These are phyloP conservation scores for Cladopsammia gracilis DNA, from an alignment of 64 coral and sea anemone species.

Conservation along the genomic window DNA sequence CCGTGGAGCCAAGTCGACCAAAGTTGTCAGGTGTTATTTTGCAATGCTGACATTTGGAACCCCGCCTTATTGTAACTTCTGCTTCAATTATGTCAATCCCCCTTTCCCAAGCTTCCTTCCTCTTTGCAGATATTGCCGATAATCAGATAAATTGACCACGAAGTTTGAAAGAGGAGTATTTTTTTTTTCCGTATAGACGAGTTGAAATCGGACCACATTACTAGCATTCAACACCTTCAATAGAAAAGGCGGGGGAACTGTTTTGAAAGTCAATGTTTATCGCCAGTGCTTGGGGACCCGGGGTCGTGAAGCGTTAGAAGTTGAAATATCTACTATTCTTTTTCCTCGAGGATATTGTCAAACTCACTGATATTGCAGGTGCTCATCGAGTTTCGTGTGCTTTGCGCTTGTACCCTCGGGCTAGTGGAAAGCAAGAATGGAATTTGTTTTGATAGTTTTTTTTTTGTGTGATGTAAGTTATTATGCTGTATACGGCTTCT, in stretches of 20 bases:
- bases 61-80: conserved; percentile 72
- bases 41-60: conserved; percentile 63
- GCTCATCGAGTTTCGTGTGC: conserved; percentile 7
- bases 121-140: conserved; percentile 40
- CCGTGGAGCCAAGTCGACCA: conserved; percentile 74
- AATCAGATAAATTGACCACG: conserved; percentile 49
- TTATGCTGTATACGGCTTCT: conserved; percentile 15
- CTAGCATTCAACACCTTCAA: conserved; percentile 30
- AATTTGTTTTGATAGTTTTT: conserved; percentile 46
- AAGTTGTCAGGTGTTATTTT: conserved; percentile 81
- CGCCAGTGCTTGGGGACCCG: background rate
- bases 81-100: conserved; percentile 36
- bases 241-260: conserved; percentile 41
- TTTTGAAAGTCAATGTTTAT: conserved; percentile 45
- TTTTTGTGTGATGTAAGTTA: conserved; percentile 13
- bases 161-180: background rate
- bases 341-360: conserved; percentile 1
- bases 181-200: background rate
- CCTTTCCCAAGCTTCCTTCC: conserved; percentile 32
- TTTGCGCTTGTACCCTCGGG: conserved; percentile 26
- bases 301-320: background rate
- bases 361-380: background rate
- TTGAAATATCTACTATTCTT: background rate
- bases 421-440: conserved; percentile 23
- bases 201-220: background rate